Evolutionary conservation across 2,113 vertebrate genomes (phyloP).

Genomic region (Myotis davidii): DNA sequence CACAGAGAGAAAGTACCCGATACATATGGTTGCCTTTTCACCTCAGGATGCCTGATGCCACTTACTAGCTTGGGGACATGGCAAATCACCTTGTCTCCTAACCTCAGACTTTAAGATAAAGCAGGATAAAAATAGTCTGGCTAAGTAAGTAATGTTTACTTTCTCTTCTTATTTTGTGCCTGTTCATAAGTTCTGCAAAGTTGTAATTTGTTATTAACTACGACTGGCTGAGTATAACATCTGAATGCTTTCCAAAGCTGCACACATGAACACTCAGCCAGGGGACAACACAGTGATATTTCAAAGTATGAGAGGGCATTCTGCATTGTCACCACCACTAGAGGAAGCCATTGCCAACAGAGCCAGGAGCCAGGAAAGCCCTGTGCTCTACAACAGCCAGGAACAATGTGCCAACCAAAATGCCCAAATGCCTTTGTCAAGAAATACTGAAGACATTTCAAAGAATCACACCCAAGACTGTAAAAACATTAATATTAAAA

Average conservation of each 20-base stretch:
- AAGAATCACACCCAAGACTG: neutral
- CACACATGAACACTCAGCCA: neutral
- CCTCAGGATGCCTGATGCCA: neutral
- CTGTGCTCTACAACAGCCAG: neutral
- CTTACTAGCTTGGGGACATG: neutral
- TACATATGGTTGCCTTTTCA: neutral
- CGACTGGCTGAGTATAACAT: neutral
- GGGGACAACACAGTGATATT: neutral
- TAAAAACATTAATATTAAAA: neutral
- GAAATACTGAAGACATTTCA: neutral
- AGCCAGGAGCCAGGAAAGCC: neutral
- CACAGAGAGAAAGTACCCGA: neutral
- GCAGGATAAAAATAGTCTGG: neutral
- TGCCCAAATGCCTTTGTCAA: fast-evolving
- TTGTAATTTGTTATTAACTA: neutral
- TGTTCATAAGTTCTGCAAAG: neutral
- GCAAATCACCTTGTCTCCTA: neutral
- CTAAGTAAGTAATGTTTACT: neutral
- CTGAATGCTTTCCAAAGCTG: neutral
- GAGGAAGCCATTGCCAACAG: neutral
- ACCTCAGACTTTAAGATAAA: neutral
- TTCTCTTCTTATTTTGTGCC: neutral
- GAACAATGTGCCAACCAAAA: neutral
- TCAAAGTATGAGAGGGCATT: neutral
- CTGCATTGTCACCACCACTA: neutral